These are phyloP conservation scores for Coelogynopora nodosa DNA, from an alignment of 2,888 invertebrate species.

Conservation along the genomic window DNA sequence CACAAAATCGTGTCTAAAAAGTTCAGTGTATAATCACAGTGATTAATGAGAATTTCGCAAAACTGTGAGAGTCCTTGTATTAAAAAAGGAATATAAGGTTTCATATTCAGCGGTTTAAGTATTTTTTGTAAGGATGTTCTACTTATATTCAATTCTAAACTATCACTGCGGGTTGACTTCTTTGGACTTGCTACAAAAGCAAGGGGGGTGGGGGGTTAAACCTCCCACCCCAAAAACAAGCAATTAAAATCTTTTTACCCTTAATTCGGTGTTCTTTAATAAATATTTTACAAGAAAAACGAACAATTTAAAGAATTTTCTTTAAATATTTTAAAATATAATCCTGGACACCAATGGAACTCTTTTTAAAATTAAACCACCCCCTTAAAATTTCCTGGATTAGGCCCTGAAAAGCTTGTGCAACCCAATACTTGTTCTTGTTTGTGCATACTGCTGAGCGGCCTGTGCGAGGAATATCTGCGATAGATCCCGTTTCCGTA, in stretches of 20 bases:
- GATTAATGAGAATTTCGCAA: background rate
- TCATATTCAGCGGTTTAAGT: background rate
- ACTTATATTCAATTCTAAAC: slow-evolving; percentile 16
- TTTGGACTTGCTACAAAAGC: slow-evolving; percentile 26
- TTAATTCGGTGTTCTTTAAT: too few species aligned
- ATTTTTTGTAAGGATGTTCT: background rate
- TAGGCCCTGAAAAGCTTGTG: too few species aligned
- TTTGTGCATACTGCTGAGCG: background rate
- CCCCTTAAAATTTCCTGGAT: too few species aligned
- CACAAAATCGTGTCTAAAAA: slow-evolving; percentile 3
- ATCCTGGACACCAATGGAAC: too few species aligned
- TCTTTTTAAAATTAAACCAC: too few species aligned
- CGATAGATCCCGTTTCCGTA: background rate
- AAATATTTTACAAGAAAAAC: too few species aligned
- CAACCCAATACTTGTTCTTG: background rate
- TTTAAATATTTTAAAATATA: too few species aligned
- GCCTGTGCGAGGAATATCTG: background rate
- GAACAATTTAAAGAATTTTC: too few species aligned
- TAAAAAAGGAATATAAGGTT: background rate
- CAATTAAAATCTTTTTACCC: too few species aligned
- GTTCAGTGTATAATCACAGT: background rate
- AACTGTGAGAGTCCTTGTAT: background rate
- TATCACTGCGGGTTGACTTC: background rate
- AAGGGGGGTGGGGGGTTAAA: too few species aligned
- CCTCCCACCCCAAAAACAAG: too few species aligned